These are phyloP conservation scores for Amblyjoppa fuscipennis DNA, from an alignment of 2,888 invertebrate species.

Conservation along the genomic window DNA sequence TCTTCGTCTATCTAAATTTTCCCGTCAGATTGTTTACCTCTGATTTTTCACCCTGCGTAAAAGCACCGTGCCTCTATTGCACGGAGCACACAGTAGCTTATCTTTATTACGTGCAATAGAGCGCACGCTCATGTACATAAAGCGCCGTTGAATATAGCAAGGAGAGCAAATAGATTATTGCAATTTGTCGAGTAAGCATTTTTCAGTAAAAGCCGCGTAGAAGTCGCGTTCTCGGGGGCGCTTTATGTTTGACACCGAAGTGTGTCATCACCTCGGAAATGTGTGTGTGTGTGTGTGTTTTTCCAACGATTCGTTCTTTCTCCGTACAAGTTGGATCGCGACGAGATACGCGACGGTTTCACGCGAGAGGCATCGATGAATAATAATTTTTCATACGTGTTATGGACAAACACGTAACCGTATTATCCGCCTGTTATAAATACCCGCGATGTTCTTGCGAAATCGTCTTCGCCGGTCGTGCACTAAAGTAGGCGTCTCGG, in stretches of 20 bases:
- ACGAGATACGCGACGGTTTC: conserved; percentile 9
- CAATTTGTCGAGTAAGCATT: conserved; percentile 51
- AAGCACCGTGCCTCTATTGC: neutral
- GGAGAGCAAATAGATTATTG: conserved; percentile 54
- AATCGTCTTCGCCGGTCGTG: neutral
- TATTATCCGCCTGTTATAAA: conserved; percentile 7
- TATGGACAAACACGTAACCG: neutral
- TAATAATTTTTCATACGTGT: conserved; percentile 9
- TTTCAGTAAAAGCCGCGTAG: conserved; percentile 9
- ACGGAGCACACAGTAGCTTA: conserved; percentile 34
- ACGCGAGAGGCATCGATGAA: conserved; percentile 17
- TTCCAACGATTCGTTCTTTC: conserved; percentile 27
- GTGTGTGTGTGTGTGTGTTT: conserved; percentile 23
- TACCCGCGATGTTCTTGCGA: neutral
- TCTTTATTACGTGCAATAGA: conserved; percentile 44
- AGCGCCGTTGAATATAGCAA: neutral
- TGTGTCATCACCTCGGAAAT: conserved; percentile 15
- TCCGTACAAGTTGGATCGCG: conserved; percentile 12
- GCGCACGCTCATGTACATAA: neutral
- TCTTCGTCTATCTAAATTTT: neutral
- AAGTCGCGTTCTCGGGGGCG: neutral
- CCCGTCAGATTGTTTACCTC: neutral
- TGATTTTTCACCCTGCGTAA: neutral
- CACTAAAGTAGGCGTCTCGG: neutral
- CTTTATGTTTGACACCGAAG: neutral